phyloP scores from a whole-genome alignment of 1,140 invertebrate genomes.

The Ceratitis capitata region DNA sequence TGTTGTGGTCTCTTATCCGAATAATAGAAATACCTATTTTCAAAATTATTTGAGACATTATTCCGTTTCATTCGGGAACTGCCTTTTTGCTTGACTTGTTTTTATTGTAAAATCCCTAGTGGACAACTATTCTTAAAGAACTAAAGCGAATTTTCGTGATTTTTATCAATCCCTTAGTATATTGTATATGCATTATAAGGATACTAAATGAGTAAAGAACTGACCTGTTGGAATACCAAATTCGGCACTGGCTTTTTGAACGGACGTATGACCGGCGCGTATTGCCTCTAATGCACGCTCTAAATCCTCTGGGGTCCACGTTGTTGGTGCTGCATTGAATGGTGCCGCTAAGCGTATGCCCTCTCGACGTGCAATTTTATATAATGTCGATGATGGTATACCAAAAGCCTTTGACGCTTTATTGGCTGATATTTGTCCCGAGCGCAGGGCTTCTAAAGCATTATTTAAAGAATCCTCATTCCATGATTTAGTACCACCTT shows the following conservation, averaged over 20 bases:
- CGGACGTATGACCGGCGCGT: conserved; percentile 81
- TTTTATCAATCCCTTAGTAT: too few species aligned
- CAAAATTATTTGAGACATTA: too few species aligned
- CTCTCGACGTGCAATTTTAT: conserved; percentile 89
- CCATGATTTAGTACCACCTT: conserved; percentile 86
- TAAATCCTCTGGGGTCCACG: conserved; percentile 85
- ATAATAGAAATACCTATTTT: too few species aligned
- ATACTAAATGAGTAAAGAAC: too few species aligned
- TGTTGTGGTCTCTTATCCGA: too few species aligned
- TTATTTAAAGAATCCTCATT: conserved; percentile 84
- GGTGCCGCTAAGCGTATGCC: conserved; percentile 86
- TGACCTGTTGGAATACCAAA: conserved; percentile 83
- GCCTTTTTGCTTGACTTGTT: background rate
- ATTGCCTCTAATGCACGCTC: conserved; percentile 85
- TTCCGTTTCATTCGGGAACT: too few species aligned
- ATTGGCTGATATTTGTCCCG: conserved; percentile 86
- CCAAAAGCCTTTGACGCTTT: conserved; percentile 92
- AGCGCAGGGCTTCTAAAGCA: conserved; percentile 81
- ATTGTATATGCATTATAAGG: too few species aligned
- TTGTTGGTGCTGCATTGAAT: conserved; percentile 89
- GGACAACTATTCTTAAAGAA: too few species aligned
- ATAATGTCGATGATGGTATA: conserved; percentile 87
- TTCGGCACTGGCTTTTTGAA: conserved; percentile 84
- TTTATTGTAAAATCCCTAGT: background rate
- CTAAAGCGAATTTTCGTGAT: too few species aligned